These are phyloP conservation scores for Neodiprion fabricii DNA, from an alignment of 1,140 invertebrate genomes.

Conservation along the genomic window DNA sequence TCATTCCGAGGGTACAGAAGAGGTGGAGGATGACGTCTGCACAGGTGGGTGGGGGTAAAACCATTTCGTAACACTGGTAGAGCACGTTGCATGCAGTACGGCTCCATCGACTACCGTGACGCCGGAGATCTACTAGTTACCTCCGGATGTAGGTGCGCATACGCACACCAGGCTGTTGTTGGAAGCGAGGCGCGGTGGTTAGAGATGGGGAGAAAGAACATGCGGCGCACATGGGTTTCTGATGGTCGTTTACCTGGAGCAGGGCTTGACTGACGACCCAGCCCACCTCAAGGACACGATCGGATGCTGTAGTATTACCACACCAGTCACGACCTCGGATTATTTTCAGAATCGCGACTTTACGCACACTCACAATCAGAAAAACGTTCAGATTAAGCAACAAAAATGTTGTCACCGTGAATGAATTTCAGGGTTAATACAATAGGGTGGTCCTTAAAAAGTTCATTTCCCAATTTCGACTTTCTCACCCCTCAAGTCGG, in stretches of 20 bases:
- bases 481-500: too few species aligned
- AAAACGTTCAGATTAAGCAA: neutral
- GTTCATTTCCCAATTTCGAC: too few species aligned
- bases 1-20: neutral
- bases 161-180: neutral
- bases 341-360: conserved; percentile 42
- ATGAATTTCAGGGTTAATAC: too few species aligned
- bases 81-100: conserved; percentile 22
- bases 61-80: conserved; percentile 40
- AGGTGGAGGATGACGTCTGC: conserved; percentile 16
- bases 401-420: too few species aligned
- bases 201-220: conserved; percentile 16
- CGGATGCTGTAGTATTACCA: conserved; percentile 44
- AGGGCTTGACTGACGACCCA: conserved; percentile 59
- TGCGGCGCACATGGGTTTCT: conserved; percentile 47
- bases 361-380: conserved; percentile 36
- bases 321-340: conserved; percentile 32
- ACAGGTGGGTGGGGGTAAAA: neutral
- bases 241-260: conserved; percentile 60
- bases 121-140: too few species aligned
- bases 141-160: too few species aligned
- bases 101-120: neutral
- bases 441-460: too few species aligned
- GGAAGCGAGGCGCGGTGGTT: neutral
- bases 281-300: conserved; percentile 60